Evolutionary conservation across 1,140 invertebrate genomes (phyloP), one percentile per base, ranked within the genome.

Genomic region (Formica selysi): DNA sequence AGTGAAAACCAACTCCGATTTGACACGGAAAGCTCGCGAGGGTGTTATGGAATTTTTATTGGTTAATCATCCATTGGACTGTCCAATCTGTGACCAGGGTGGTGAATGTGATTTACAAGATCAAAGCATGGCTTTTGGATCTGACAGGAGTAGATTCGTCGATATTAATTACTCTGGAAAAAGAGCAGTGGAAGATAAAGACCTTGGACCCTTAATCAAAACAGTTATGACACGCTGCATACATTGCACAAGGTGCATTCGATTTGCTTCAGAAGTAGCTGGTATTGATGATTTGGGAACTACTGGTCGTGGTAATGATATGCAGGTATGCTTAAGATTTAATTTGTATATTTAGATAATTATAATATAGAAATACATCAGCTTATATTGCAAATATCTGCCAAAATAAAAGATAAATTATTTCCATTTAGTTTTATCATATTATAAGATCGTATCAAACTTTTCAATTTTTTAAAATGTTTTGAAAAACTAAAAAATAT

Each of bases 171-270:
- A 98, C 93, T 97, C 97, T 89, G 99, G 99, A 48, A 99, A 99
- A 96, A 97, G 99, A 91, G 99, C 99, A 91, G 99, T 99, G 1
- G 99, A 99, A 95, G 99, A 99, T 94, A 99, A 99, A 95, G 98
- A 99, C 95, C 97, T 99, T 90, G 99, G 99, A 3, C 99, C 99
- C 19, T 95, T 99, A 48, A 97, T 99, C 2, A 99, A 99, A 95
- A 99, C 99, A 1, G 98, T 99, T n/a, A 99, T 99, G 99, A 99
- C 99, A 0, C 96, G 99, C 74, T 99, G 99, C 95, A 99, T 99
- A 94, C 99, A 99, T 94, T 99, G 99, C 94, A 99, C 99, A 0
- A 96, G 99, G 26, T 99, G 99, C 94, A 98, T 99, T 90, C 96
- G 99, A 85, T 99, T 99, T 95, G 98, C 98, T 3, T 99, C 98